phyloP scores from a whole-genome alignment of 2,888 invertebrate species.

The Tineola bisselliella region DNA sequence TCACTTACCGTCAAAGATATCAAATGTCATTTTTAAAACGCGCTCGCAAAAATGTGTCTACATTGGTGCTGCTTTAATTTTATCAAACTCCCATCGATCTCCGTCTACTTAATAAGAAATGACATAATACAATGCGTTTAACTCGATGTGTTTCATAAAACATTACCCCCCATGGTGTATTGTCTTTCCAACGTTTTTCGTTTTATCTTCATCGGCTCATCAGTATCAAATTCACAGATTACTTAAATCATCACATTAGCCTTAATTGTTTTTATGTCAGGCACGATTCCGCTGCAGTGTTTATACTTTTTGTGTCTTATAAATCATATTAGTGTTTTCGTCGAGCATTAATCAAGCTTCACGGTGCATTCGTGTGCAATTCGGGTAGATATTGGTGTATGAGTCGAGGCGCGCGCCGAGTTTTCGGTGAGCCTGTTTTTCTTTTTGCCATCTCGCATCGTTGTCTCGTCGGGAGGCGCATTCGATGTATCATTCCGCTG shows the following conservation, averaged over 20 bases:
- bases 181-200: constrained; percentile 43
- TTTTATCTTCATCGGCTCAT: constrained; percentile 43
- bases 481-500: constrained; percentile 3
- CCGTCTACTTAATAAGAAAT: constrained; percentile 29
- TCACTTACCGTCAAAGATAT: not conserved
- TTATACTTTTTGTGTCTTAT: constrained; percentile 23
- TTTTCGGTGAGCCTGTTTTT: not conserved
- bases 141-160: constrained; percentile 41
- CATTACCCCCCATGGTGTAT: constrained; percentile 52
- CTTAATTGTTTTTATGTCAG: constrained; percentile 16
- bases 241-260: constrained; percentile 11
- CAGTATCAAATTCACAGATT: constrained; percentile 1
- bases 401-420: not conserved
- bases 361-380: constrained; percentile 16
- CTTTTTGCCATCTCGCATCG: constrained; percentile 15
- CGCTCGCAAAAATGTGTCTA: not conserved
- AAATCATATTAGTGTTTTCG: constrained; percentile 40
- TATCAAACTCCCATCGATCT: constrained; percentile 1
- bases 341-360: constrained; percentile 46
- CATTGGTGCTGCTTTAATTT: constrained; percentile 3
- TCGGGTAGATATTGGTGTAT: not conserved
- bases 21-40: not conserved
- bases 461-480: constrained; percentile 8
- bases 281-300: constrained; percentile 17
- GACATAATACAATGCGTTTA: constrained; percentile 35